Conservation (phyloP, 2,888 invertebrate species). For the Ischnus inquisitorius region DNA sequence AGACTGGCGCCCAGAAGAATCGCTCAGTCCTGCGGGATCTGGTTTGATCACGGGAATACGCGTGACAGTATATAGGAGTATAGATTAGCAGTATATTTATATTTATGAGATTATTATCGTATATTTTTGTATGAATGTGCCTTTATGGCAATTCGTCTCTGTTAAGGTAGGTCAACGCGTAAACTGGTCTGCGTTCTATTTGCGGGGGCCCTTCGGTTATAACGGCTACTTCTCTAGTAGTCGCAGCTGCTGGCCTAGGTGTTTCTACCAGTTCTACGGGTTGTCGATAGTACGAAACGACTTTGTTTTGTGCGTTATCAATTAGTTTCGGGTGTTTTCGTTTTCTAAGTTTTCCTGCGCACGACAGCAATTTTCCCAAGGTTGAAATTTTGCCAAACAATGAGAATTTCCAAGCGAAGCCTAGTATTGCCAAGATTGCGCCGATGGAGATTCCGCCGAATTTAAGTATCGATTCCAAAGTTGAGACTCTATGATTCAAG, state of each 20-base stretch:
- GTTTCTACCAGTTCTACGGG: neutral
- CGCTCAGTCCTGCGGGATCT: no score
- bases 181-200: neutral
- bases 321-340: neutral
- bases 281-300: neutral
- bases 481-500: neutral
- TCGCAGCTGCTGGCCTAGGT: no score
- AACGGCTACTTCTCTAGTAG: neutral
- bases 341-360: neutral
- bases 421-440: neutral
- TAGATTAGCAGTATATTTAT: no score
- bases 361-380: no score
- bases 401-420: conserved; percentile 1
- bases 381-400: conserved; percentile 4
- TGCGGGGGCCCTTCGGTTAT: neutral
- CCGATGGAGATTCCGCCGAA: neutral
- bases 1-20: no score
- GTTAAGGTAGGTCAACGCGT: no score
- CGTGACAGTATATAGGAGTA: no score
- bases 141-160: no score
- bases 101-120: no score
- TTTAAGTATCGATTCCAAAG: neutral
- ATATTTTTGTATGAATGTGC: no score
- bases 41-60: no score
- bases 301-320: neutral